A percentile compares a stretch with the other conserved stretches of the same genome.
Conservation (phyloP, 2,888 invertebrate genomes). For the Netelia inedita region DNA sequence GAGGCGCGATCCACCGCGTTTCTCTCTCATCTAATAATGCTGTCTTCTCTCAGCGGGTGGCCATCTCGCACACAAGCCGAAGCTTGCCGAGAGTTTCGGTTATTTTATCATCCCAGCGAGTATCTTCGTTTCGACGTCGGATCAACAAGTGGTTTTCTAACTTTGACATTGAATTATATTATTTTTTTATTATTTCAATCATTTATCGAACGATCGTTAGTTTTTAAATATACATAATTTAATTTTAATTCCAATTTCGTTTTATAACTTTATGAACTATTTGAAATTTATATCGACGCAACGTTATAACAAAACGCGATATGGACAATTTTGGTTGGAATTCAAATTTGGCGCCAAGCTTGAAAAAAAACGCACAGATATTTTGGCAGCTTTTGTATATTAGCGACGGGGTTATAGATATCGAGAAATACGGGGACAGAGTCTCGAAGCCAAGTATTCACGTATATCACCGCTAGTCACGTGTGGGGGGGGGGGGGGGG, state of each 20-base stretch:
- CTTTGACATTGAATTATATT: not conserved
- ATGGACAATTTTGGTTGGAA: too few species aligned
- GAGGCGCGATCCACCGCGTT: conserved; percentile 63
- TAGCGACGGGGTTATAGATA: too few species aligned
- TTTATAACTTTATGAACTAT: too few species aligned
- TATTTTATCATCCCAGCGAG: not conserved
- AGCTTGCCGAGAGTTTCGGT: conserved; percentile 51
- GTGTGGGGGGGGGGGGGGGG: not conserved
- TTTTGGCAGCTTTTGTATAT: too few species aligned
- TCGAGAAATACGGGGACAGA: too few species aligned
- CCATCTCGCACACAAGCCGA: conserved; percentile 65
- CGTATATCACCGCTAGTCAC: conserved; percentile 23
- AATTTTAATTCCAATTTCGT: too few species aligned
- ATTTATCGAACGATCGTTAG: too few species aligned
- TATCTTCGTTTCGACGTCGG: not conserved
- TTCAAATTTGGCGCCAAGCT: too few species aligned
- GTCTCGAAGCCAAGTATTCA: not conserved
- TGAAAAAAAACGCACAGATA: too few species aligned
- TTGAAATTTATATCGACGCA: too few species aligned
- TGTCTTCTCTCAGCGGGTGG: conserved; percentile 51
- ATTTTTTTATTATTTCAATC: not conserved
- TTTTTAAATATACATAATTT: too few species aligned
- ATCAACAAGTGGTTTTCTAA: conserved; percentile 35
- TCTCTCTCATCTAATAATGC: conserved; percentile 42
- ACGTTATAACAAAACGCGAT: too few species aligned